Evolutionary conservation across 2,797 vertebrate genomes (phyloP).

Genomic region (Labeo calbasu): DNA sequence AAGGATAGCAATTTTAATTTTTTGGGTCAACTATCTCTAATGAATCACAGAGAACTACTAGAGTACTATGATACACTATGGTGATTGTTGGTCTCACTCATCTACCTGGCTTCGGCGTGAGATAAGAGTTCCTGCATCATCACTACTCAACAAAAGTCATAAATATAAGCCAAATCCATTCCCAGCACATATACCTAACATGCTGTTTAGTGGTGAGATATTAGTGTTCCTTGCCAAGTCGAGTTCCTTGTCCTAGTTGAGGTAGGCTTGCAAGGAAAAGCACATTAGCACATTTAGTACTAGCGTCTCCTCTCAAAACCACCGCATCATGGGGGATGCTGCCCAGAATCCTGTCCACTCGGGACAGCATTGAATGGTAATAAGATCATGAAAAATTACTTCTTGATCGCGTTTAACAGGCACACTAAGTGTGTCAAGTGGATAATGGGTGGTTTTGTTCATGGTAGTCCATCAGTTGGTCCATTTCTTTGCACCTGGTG

Average conservation of each 20-base stretch:
- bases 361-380: constrained; percentile 22
- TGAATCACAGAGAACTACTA: constrained; percentile 31
- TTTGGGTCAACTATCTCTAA: background rate
- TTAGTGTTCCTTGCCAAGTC: constrained; percentile 14
- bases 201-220: constrained; percentile 22
- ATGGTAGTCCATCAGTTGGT: constrained; percentile 24
- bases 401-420: constrained; percentile 32
- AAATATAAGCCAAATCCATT: constrained; percentile 29
- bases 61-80: constrained; percentile 17
- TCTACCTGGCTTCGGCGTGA: constrained; percentile 51
- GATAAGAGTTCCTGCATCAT: constrained; percentile 40
- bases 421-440: constrained; percentile 48
- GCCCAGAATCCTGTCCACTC: constrained; percentile 20
- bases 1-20: background rate
- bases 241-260: constrained; percentile 39
- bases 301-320: constrained; percentile 28
- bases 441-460: constrained; percentile 39
- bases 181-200: constrained; percentile 16
- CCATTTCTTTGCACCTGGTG: background rate
- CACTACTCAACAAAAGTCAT: constrained; percentile 14
- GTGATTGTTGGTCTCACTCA: constrained; percentile 5
- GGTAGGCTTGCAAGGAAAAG: constrained; percentile 41
- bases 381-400: constrained; percentile 42
- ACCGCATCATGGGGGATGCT: background rate
- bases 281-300: background rate